These are phyloP conservation scores for Campoletis sonorensis DNA, from an alignment of 1,140 invertebrate genomes.

Conservation along the genomic window DNA sequence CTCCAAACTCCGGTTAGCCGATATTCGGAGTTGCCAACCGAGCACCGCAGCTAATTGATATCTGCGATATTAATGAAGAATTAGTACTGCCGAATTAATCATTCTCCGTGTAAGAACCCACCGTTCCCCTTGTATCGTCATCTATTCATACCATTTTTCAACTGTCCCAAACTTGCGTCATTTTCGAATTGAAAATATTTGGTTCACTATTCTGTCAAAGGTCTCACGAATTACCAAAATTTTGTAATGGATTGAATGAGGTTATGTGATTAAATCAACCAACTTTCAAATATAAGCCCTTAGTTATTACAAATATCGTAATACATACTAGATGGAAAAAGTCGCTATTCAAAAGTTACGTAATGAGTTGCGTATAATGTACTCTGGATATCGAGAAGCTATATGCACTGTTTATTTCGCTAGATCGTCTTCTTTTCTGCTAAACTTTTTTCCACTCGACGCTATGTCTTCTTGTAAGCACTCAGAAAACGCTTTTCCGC, in stretches of 20 bases:
- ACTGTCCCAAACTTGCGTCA: too few relatives aligned
- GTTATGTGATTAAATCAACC: too few relatives aligned
- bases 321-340: background rate
- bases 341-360: too few relatives aligned
- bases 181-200: too few relatives aligned
- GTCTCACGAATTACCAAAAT: background rate
- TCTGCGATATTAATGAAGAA: slow-evolving; percentile 44
- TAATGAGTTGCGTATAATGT: too few relatives aligned
- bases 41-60: slow-evolving; percentile 39
- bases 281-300: too few relatives aligned
- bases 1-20: slow-evolving; percentile 2
- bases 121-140: background rate
- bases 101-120: slow-evolving; percentile 23
- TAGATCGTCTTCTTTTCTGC: background rate
- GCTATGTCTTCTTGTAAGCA: slow-evolving; percentile 56
- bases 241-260: background rate
- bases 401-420: background rate
- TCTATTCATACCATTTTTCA: background rate
- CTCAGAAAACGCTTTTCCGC: slow-evolving; percentile 72
- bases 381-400: too few relatives aligned
- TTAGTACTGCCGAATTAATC: slow-evolving; percentile 35
- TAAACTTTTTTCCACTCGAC: background rate
- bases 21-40: slow-evolving; percentile 17
- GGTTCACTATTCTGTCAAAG: too few relatives aligned
- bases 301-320: too few relatives aligned